phyloP scores from a whole-genome alignment of 2,113 vertebrate genomes.

The Lepisosteus oculatus region DNA sequence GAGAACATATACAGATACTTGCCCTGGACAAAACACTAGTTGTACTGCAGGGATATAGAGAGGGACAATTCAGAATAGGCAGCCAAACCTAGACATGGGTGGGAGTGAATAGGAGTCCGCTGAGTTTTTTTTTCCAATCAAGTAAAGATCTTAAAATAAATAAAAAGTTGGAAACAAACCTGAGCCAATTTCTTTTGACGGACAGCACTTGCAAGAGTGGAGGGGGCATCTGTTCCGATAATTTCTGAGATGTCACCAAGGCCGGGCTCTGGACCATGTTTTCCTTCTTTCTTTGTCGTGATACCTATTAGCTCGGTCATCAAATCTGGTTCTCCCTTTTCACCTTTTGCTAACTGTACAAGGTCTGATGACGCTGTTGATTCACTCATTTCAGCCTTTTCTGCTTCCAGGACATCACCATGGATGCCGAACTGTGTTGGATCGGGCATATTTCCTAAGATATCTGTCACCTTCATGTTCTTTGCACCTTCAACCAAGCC shows the following conservation, averaged over 20 bases:
- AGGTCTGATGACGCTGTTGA: conserved; percentile 67
- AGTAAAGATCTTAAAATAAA: not conserved
- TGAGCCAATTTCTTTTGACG: conserved; percentile 82
- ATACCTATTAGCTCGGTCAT: conserved; percentile 86
- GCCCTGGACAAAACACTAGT: no score
- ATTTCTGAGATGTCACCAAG: conserved; percentile 90
- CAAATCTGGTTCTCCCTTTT: conserved; percentile 76
- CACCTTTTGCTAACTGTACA: conserved; percentile 75
- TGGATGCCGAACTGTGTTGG: conserved; percentile 97
- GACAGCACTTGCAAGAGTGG: conserved; percentile 78
- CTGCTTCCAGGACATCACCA: conserved; percentile 81
- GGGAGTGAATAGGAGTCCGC: not conserved
- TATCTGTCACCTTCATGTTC: conserved; percentile 96
- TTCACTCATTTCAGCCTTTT: conserved; percentile 78
- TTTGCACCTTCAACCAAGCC: conserved; percentile 95
- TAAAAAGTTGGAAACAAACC: conserved; percentile 58
- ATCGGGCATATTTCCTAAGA: conserved; percentile 96
- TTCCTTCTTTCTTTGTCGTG: conserved; percentile 81
- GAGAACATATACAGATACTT: no score
- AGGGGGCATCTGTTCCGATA: conserved; percentile 75
- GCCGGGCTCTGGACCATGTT: conserved; percentile 82
- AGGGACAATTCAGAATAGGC: no score
- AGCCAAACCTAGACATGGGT: not conserved
- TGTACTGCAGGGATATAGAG: no score
- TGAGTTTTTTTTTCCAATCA: not conserved